Evolutionary conservation across 2,888 invertebrate species (phyloP), one percentile per base, ranked within the genome.

Genomic region (Philaethria dido): DNA sequence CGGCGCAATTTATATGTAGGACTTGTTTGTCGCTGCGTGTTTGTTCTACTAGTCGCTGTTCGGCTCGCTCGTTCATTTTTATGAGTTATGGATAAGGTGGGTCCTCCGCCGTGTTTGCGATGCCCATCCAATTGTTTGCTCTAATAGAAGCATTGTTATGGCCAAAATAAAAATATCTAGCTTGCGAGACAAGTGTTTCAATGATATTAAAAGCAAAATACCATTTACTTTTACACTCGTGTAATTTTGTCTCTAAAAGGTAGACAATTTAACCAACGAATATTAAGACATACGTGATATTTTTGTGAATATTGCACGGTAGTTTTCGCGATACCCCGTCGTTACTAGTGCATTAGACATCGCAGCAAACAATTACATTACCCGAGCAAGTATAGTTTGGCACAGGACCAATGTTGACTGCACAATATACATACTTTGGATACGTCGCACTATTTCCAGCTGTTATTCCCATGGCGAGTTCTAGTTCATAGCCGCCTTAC

Each of bases 81-180:
- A 89, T 89, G 91, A 92, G 84, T 89, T 90, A 92, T 87, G 88
- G 85, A 83, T 82, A 84, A 86, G 89, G 88, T 80, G 81, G 81
- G 86, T 76, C 83, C 79, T 75, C 78, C 74, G 75, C 74, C 71
- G 74, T 88, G 82, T 89, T 89, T 87, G 83, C 78, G 77, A 79
- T 82, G 83, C 81, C 78, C 76, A 71, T 81, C 73, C 81, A 75
- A 80, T 79, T 86, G 83, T 85, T 87, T 85, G 77, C 80, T 70
- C 75, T 75, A 64, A 66, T 69, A 62, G 70, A 72, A 71, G 72
- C 72, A 66, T 72, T 72, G 69, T 70, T 52, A 59, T 52, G 61
- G 29, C 45, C 64, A 29, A 67, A 69, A 64, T 55, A 64, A 64
- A 64, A 59, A 50, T 52, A 44, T 25, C 22, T n/a, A n/a, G 16